Evolutionary conservation across 1,140 invertebrate genomes (phyloP), one percentile per base, ranked within the genome.

Genomic region (Drosophila elegans): DNA sequence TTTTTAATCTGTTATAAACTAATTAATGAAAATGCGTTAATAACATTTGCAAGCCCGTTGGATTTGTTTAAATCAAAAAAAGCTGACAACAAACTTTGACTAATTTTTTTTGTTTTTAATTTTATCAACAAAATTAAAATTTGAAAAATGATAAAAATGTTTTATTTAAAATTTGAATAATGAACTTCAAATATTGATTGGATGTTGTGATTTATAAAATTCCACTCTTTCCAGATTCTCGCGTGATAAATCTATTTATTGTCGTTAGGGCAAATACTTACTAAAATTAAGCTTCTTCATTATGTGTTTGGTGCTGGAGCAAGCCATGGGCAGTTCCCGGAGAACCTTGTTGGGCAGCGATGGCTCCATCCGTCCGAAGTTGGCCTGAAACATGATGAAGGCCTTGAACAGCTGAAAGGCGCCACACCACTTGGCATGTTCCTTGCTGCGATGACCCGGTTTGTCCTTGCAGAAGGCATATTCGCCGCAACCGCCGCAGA

Each of bases 401-500:
- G 93, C 93, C 45, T 94, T 93, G 57, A 94, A 94, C 3, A 94
- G 90, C 6, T 82, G 82, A 68, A 93, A 94, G 0, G 93, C 92
- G 21, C 92, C 92, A 77, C 94, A 94, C 94, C 94, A 94, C 10
- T 92, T 85, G 4, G 82, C 68, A 72, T 94, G 94, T 0, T 74
- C 59, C 51, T 80, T 66, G 12, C 90, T 90, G 1, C 94, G 74
- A 74, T 94, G 94, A 5, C 93, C 88, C 0, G 92, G 91, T 16
- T 93, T 78, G 1, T 92, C 92, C 4, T 69, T 78, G 73, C 94
- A 95, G 63, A 91, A 94, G 3, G 93, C 93, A 46, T 94, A 94
- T 79, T 95, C 94, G 2, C 93, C 93, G 80, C 95, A 96, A 0
- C 91, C 74, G 0, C 88, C 38, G 69, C 95, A 96, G 42, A 93